Conservation (phyloP, 2,113 vertebrate genomes). For the Cettia cetti region DNA sequence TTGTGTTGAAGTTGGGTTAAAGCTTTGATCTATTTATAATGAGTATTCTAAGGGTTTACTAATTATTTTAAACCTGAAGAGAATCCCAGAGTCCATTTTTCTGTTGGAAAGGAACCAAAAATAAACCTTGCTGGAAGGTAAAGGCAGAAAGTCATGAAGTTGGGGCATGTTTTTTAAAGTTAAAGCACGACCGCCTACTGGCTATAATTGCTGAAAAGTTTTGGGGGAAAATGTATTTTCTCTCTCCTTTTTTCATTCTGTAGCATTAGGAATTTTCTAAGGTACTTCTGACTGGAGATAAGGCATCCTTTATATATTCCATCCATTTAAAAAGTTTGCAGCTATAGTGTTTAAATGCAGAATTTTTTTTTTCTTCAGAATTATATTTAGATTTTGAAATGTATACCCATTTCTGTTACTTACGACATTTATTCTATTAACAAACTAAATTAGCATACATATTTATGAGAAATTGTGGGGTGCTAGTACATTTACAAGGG, state of each 20-base stretch:
- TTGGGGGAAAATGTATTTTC: not conserved
- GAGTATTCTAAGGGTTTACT: constrained; percentile 65
- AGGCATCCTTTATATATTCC: not conserved
- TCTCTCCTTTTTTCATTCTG: constrained; percentile 15
- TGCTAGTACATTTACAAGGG: not conserved
- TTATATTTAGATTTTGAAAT: not conserved
- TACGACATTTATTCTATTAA: not conserved
- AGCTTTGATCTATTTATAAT: constrained; percentile 72
- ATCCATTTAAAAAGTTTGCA: not conserved
- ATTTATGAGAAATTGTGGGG: not conserved
- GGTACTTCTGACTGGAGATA: not conserved
- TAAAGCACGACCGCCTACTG: not conserved
- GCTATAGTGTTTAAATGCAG: not conserved
- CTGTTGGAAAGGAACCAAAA: constrained; percentile 20
- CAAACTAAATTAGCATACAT: not conserved
- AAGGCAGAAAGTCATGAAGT: constrained; percentile 39
- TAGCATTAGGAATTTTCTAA: constrained; percentile 2
- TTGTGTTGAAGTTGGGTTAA: constrained; percentile 56
- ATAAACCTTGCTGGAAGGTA: constrained; percentile 51
- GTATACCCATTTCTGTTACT: not conserved
- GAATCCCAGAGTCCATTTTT: constrained; percentile 24
- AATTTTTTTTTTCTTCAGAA: not conserved
- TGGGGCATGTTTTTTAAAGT: not conserved
- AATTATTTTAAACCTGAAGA: constrained; percentile 68
- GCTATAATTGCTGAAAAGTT: constrained; percentile 30